phyloP scores from a whole-genome alignment of 2,888 invertebrate genomes.

The Drosophila bunnanda region DNA sequence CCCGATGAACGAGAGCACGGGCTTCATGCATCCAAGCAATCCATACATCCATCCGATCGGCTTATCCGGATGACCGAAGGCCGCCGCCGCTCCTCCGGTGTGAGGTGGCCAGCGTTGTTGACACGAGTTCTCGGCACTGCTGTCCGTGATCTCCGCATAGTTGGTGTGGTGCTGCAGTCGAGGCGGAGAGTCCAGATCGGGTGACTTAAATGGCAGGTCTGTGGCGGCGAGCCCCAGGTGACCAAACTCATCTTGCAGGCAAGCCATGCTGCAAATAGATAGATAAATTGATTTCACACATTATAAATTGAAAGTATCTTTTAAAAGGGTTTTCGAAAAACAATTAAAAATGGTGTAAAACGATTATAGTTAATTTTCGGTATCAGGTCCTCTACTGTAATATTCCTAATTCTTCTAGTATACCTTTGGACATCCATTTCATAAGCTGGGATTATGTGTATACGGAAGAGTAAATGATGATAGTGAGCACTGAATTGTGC shows the following conservation, averaged over 20 bases:
- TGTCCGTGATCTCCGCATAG: slow-evolving; percentile 82
- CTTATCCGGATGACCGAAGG: slow-evolving; percentile 85
- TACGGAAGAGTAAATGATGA: neutral
- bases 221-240: slow-evolving; percentile 85
- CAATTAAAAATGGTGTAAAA: neutral
- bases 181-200: slow-evolving; percentile 64
- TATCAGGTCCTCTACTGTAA: neutral
- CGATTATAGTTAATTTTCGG: neutral
- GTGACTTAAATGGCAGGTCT: slow-evolving; percentile 81
- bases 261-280: slow-evolving; percentile 86
- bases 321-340: neutral
- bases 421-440: neutral
- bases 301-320: neutral
- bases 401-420: neutral
- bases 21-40: slow-evolving; percentile 94
- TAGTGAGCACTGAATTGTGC: no score
- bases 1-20: slow-evolving; percentile 94
- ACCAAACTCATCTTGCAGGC: slow-evolving; percentile 88
- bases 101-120: slow-evolving; percentile 85
- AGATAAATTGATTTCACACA: neutral
- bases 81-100: slow-evolving; percentile 75
- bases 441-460: neutral
- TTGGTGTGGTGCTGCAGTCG: slow-evolving; percentile 65
- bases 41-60: slow-evolving; percentile 91
- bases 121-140: slow-evolving; percentile 84